Base-by-base conservation (phyloP, 2,113 vertebrate genomes). In the Sylvia atricapilla region DNA sequence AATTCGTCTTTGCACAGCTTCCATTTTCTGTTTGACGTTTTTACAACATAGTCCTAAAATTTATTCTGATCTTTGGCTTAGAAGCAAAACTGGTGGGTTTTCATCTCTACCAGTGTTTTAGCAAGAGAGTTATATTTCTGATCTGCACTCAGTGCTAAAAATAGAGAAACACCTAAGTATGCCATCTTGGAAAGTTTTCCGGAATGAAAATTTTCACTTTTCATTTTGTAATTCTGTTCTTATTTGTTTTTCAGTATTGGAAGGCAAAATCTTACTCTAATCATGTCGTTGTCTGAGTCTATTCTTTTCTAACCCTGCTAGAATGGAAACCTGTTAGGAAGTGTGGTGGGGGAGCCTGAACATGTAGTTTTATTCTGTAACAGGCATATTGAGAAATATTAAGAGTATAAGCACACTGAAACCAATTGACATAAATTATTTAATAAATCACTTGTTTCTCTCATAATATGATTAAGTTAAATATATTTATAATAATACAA, bases 11-110 rank as follows among this genome's bases (percentile, higher is more conserved):
- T 46, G 16, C 69, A 35, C 33, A 90, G 60, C 44, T 95, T 89
- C 85, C 53, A 77, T 94, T 96, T 95, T 91, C 67, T 44, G 13
- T 76, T 81, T 74, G 64, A 84, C 6, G 0, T 86, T 94, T 96
- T 96, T 97, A 96, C 37, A 56, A 28, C 69, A 56, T 49, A 37
- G 30, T 47, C 50, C 33, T 84, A 77, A 91, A 94, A 94, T 94
- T 94, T 93, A 89, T 96, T 93, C 53, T 80, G 67, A 43, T 87
- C 63, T 70, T 87, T 84, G 58, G 44, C 53, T 56, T 28, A 70
- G n/a, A 90, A 79, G 14, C 49, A 82, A 91, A 82, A 90, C 63
- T 84, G 74, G 3, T 91, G 35, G 69, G 70, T 60, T 92, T 95
- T 90, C 35, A 87, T 72, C 33, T 88, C 33, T 84, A 69, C 46